Conservation (phyloP, 2,888 invertebrate genomes). For the Eubasilissa splendida region DNA sequence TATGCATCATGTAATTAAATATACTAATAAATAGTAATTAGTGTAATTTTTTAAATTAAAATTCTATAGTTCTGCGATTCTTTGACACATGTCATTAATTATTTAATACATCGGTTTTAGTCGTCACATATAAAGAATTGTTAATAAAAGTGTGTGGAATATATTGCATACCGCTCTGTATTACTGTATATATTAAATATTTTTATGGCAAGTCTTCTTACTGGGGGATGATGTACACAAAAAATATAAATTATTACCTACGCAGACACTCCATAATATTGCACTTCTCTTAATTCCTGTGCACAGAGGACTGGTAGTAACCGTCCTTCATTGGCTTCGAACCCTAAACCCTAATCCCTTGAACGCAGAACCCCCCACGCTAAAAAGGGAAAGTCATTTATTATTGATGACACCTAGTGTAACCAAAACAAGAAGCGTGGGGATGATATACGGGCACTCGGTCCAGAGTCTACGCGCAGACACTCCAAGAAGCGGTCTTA, state of each 20-base stretch:
- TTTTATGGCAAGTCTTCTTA: neutral
- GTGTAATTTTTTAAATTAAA: too few species aligned
- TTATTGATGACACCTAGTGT: constrained; percentile 52
- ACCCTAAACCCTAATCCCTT: constrained; percentile 41
- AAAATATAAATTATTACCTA: constrained; percentile 22
- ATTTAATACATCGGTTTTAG: too few species aligned
- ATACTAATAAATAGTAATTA: too few species aligned
- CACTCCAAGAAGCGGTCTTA: neutral
- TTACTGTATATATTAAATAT: too few species aligned
- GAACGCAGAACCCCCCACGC: constrained; percentile 26
- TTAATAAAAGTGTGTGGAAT: neutral
- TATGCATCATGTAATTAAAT: too few species aligned
- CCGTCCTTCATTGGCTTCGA: constrained; percentile 2
- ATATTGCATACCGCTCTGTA: neutral
- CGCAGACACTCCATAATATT: constrained; percentile 12
- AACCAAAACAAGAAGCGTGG: constrained; percentile 44
- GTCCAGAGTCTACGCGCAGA: constrained; percentile 7
- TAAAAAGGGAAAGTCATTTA: constrained; percentile 45
- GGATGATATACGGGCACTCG: constrained; percentile 45
- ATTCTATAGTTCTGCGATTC: too few species aligned
- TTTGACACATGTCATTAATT: too few species aligned
- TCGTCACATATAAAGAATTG: neutral
- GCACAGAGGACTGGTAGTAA: neutral
- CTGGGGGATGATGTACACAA: neutral
- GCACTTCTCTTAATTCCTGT: constrained; percentile 32